phyloP scores from a whole-genome alignment of 2,888 invertebrate species.

The Papilio elwesi region DNA sequence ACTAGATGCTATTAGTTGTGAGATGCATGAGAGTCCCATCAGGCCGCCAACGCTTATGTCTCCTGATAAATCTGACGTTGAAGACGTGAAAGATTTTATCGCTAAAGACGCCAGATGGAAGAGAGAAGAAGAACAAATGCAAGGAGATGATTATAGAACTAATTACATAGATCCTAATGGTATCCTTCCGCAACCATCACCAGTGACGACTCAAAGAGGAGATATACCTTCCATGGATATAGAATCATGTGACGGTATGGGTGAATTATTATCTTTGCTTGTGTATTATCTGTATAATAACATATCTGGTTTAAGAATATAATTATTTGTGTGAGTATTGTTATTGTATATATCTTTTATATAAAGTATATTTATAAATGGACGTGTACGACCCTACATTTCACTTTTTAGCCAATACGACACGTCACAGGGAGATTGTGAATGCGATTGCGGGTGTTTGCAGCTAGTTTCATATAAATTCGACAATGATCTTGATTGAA shows the following conservation, averaged over 20 bases:
- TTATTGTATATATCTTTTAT: too few relatives aligned
- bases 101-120: constrained; percentile 67
- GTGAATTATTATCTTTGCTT: constrained; percentile 24
- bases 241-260: constrained; percentile 70
- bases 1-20: constrained; percentile 80
- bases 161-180: constrained; percentile 66
- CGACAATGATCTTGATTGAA: not conserved
- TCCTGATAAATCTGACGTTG: constrained; percentile 65
- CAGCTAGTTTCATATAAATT: not conserved
- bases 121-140: constrained; percentile 69
- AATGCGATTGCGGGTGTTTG: too few relatives aligned
- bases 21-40: constrained; percentile 54
- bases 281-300: too few relatives aligned
- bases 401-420: too few relatives aligned
- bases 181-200: constrained; percentile 55
- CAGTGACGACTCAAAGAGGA: constrained; percentile 62
- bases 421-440: too few relatives aligned
- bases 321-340: not conserved
- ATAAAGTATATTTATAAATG: too few relatives aligned
- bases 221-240: constrained; percentile 75
- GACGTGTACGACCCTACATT: too few relatives aligned
- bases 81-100: constrained; percentile 71
- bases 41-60: constrained; percentile 62
- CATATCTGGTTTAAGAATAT: too few relatives aligned
- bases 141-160: constrained; percentile 72